phyloP scores from a whole-genome alignment of 2,113 vertebrate genomes.

The Prietella phreatophila region DNA sequence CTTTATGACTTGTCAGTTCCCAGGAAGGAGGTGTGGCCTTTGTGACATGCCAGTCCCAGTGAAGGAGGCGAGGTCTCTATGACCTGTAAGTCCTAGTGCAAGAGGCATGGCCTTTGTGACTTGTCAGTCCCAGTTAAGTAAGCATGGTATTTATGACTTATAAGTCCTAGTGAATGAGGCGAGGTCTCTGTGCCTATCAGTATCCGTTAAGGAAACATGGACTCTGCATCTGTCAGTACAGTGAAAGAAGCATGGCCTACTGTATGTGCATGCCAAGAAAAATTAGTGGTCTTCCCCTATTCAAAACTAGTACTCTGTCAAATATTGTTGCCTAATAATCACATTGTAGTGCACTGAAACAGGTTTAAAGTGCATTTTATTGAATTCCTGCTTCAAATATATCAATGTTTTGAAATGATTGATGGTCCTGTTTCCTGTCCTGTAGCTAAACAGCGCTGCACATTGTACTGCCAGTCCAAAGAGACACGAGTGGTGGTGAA shows the following conservation, averaged over 20 bases:
- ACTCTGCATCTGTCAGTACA: neutral
- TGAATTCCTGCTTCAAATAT: neutral
- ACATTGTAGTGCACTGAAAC: neutral
- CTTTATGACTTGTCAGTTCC: neutral
- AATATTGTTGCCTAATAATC: neutral
- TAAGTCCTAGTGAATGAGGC: neutral
- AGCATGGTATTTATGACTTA: neutral
- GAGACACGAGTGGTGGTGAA: conserved; percentile 84
- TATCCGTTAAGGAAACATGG: neutral
- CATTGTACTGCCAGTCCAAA: conserved; percentile 88
- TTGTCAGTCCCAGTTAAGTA: neutral
- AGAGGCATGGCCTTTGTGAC: neutral
- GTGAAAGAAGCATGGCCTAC: neutral
- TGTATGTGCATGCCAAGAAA: neutral
- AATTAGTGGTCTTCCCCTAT: neutral
- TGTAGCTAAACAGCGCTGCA: conserved; percentile 90
- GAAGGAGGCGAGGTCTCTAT: neutral
- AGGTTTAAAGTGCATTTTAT: neutral
- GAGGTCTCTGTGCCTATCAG: neutral
- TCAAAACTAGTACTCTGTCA: neutral
- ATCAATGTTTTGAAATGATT: neutral
- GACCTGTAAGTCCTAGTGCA: neutral
- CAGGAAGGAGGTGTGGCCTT: neutral
- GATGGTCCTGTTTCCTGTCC: conserved; percentile 41
- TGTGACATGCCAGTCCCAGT: neutral